Evolutionary conservation across 2,888 invertebrate genomes (phyloP).

Genomic region (Coenonympha arcania): DNA sequence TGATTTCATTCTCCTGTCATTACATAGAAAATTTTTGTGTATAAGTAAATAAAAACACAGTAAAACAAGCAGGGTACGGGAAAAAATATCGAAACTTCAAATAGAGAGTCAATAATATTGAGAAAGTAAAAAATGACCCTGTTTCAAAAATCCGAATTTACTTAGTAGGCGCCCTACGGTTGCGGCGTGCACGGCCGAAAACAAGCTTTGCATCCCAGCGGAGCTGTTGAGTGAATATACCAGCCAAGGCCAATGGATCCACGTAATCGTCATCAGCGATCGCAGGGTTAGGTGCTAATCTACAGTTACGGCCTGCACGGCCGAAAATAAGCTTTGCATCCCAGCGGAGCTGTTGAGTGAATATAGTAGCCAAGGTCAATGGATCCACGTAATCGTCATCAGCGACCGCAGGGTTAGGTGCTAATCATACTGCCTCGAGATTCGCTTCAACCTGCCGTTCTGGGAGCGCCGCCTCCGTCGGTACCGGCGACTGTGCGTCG

Average conservation of each 20-base stretch:
- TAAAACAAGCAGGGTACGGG: no score
- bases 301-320: slow-evolving; percentile 14
- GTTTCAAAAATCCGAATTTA: slow-evolving; percentile 4
- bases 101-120: no score
- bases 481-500: slow-evolving; percentile 26
- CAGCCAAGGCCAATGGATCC: slow-evolving; percentile 38
- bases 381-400: slow-evolving; percentile 36
- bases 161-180: slow-evolving; percentile 11
- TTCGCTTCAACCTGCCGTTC: slow-evolving; percentile 41
- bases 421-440: slow-evolving; percentile 47
- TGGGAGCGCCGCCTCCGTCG: slow-evolving; percentile 36
- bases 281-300: slow-evolving; percentile 33
- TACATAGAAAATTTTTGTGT: no score
- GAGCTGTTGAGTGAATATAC: slow-evolving; percentile 38
- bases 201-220: slow-evolving; percentile 34
- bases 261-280: slow-evolving; percentile 28
- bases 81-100: no score
- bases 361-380: slow-evolving; percentile 35
- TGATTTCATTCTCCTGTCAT: no score
- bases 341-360: slow-evolving; percentile 40
- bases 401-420: slow-evolving; percentile 21
- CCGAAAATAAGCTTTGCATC: slow-evolving; percentile 31
- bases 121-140: slow-evolving; percentile 1
- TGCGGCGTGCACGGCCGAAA: slow-evolving; percentile 28
- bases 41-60: no score